A percentile compares a stretch with the other conserved stretches of the same genome.
Conservation (phyloP, 2,888 invertebrate species). For the Odontocerum albicorne region DNA sequence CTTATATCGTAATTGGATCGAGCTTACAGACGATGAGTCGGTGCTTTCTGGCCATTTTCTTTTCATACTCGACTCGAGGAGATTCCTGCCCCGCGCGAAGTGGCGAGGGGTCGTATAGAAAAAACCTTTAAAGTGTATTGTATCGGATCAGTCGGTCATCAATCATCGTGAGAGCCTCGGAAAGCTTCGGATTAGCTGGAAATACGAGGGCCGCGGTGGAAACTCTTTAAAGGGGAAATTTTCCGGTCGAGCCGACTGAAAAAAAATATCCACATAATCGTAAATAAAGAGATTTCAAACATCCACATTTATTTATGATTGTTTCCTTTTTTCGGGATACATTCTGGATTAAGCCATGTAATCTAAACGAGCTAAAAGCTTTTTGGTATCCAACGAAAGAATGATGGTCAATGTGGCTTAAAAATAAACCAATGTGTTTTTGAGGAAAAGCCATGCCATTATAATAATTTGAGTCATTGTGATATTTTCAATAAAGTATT, state of each 20-base stretch:
- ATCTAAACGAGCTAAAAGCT: too few species aligned
- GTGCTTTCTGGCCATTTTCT: constrained; percentile 3
- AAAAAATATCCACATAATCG: constrained; percentile 9
- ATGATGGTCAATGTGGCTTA: too few species aligned
- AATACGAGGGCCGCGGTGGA: constrained; percentile 4
- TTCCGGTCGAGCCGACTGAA: constrained; percentile 6
- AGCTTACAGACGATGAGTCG: constrained; percentile 9
- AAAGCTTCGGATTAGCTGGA: constrained; percentile 19
- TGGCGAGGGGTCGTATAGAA: constrained; percentile 1
- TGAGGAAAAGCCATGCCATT: too few species aligned
- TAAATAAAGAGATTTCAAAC: constrained; percentile 8
- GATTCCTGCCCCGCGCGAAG: background rate
- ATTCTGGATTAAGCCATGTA: too few species aligned
- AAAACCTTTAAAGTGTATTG: constrained; percentile 24
- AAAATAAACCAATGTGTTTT: too few species aligned
- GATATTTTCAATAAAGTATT: too few species aligned
- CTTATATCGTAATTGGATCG: constrained; percentile 14
- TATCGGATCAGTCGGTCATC: constrained; percentile 18
- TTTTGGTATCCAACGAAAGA: too few species aligned
- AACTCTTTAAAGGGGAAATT: constrained; percentile 7
- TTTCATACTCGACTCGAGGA: background rate
- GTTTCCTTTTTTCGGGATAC: too few species aligned
- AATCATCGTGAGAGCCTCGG: constrained; percentile 19
- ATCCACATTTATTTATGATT: constrained; percentile 11
- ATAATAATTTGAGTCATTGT: too few species aligned